phyloP scores from a whole-genome alignment of 2,113 vertebrate genomes.

The Macaca mulatta region DNA sequence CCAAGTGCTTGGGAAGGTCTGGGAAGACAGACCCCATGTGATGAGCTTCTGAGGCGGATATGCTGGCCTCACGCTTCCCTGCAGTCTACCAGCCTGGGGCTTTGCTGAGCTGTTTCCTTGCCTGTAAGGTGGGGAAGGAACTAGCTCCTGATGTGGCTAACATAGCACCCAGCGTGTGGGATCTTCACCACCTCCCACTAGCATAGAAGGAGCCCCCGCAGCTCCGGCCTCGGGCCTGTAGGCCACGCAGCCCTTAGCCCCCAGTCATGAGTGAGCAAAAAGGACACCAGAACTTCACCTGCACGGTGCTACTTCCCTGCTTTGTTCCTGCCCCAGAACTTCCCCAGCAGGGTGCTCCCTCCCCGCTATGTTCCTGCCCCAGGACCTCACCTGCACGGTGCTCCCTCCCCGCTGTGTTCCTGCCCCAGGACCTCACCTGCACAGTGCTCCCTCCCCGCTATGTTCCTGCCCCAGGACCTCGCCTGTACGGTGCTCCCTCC shows the following conservation, averaged over 20 bases:
- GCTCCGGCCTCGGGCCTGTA: too few relatives aligned
- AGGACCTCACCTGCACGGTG: too few relatives aligned
- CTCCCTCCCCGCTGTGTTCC: rapidly evolving
- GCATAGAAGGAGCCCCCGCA: neutral
- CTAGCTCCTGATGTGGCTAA: rapidly evolving
- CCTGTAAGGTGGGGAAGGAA: rapidly evolving
- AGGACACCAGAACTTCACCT: neutral
- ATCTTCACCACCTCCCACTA: neutral
- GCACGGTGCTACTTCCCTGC: rapidly evolving
- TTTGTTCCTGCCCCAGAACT: rapidly evolving
- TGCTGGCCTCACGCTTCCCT: neutral
- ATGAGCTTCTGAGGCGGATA: too few relatives aligned
- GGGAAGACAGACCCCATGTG: rapidly evolving
- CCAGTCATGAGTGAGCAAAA: rapidly evolving
- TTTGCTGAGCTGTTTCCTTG: neutral
- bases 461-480: rapidly evolving
- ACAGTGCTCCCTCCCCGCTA: rapidly evolving
- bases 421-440: rapidly evolving
- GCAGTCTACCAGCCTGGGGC: rapidly evolving
- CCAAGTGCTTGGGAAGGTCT: neutral
- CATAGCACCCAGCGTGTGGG: neutral
- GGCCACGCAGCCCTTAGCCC: rapidly evolving
- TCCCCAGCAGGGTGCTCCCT: rapidly evolving
- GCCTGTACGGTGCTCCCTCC: rapidly evolving
- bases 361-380: rapidly evolving